Base-by-base conservation (phyloP, 2,113 vertebrate species). In the Prinia subflava region DNA sequence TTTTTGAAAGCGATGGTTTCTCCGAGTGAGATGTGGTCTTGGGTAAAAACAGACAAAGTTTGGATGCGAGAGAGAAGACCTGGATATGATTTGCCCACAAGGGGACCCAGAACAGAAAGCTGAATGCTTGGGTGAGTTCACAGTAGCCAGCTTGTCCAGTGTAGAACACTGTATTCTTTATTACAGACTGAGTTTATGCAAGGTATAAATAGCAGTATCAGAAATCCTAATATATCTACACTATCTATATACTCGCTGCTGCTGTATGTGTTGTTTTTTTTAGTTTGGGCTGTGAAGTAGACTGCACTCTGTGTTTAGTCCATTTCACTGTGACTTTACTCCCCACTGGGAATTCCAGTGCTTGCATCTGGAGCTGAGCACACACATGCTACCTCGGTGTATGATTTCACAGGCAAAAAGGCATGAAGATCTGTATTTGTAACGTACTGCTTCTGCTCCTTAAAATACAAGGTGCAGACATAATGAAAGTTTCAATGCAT, bases 121-220 rank as follows among this genome's bases (percentile, higher is more conserved):
- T 93, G 85, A 94, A 71, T 55, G 25, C 64, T 80, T 70, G 33
- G 94, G 95, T 93, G 85, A 97, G 95, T 95, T 93, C 52, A 64
- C 12, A 47, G 68, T 41, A 83, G 64, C 41, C 0, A 0, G 13
- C 52, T 87, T 80, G 60, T 68, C n/a, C 57, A 21, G 7, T 30
- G 53, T 30, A 69, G 55, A n/a, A 8, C 15, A 13, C 25, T 67
- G 60, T 21, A 10, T 31, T 65, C 57, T 74, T 49, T 68, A 37
- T 69, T 42, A 21, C 8, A 79, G 25, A 41, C 31, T 15, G 56
- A 89, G 64, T 77, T 77, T 87, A 60, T 24, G 41, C 3, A 7
- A 3, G n/a, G 25, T 86, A 25, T 67, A 86, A 64, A 41, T 15
- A 62, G 14, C 20, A 44, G 20, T 16, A 57, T 19, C 12, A 77